Percentiles rank a stretch among this genome's conserved stretches.
Evolutionary conservation across 2,113 vertebrate genomes (phyloP).

Genomic region (Ctenodactylus gundi): DNA sequence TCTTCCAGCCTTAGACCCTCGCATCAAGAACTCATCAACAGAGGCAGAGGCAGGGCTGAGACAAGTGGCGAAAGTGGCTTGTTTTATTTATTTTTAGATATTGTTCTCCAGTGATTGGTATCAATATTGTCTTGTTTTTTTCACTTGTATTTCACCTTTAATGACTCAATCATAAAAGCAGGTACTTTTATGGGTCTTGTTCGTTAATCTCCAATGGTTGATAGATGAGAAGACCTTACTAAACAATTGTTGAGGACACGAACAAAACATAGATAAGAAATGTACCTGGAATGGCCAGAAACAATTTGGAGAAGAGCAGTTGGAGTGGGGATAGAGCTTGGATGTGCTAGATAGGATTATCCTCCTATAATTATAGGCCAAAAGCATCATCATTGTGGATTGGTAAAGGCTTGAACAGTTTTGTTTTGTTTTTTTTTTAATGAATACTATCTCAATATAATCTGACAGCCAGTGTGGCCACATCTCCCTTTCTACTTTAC

Average conservation of each 20-base stretch:
- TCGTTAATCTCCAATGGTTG: background rate
- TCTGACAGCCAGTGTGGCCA: background rate
- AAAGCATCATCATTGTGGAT: background rate
- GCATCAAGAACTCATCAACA: background rate
- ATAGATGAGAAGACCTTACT: background rate
- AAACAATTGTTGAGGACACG: constrained; percentile 12
- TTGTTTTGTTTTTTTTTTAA: no score
- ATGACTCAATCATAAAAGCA: background rate
- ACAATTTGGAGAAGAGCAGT: background rate
- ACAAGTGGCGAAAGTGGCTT: background rate
- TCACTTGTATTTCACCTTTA: background rate
- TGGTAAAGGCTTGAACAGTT: background rate
- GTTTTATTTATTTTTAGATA: background rate
- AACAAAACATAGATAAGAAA: background rate
- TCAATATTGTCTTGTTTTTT: background rate
- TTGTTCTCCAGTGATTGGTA: background rate
- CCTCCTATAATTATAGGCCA: background rate
- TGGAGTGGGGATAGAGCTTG: background rate
- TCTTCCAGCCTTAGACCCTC: background rate
- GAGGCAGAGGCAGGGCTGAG: background rate
- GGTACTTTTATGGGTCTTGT: background rate
- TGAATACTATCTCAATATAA: background rate
- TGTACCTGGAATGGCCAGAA: background rate
- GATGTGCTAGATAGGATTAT: background rate
- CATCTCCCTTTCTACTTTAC: background rate